Evolutionary conservation across 2,888 invertebrate species (phyloP), one percentile per base, ranked within the genome.

Genomic region (Rhagophthalmus giganteus): DNA sequence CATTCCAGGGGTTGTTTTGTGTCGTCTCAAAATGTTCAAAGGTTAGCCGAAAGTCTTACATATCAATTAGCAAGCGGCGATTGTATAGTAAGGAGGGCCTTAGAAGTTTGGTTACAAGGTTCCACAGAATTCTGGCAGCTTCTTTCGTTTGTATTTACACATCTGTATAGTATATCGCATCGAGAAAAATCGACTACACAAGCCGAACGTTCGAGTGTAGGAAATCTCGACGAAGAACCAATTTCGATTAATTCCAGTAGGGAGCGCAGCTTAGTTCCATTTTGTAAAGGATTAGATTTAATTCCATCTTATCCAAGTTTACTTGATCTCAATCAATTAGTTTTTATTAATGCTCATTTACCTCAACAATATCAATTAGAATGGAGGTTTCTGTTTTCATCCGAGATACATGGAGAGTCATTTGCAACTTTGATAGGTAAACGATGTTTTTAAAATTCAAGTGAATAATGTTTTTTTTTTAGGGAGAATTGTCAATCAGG

Each of bases 311-410:
- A 88, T 74, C 86, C 88, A 0, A 87, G 88, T 55, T 81, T 86
- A 66, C 71, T 84, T 28, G 89, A 89, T 71, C 77, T 90, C 41
- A 84, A 88, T 1, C 88, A 89, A 71, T 83, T 91, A 40, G 80
- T 89, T 48, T 90, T 88, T 78, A 78, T 94, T 24, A 93, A 90
- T 76, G 82, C 84, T 27, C 83, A 87, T 67, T 75, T 95, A 41
- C 92, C 93, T 0, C 80, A 80, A 52, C 84, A 87, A 55, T 80
- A 85, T 57, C 86, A 88, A 65, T 75, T 83, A 58, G 85, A 88
- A 70, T 95, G 94, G 94, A 79, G 92, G 62, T 88, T 93, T 66
- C 77, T 94, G 2, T 94, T 91, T 76, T 91, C 90, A 4, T 89
- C 90, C 9, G 85, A 87, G 68, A 85, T 88, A 42, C 90, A 94